Percentiles rank a stretch among this genome's conserved stretches.
These are phyloP conservation scores for Proterorhinus semilunaris DNA, from an alignment of 2,113 vertebrate genomes.

Conservation along the genomic window DNA sequence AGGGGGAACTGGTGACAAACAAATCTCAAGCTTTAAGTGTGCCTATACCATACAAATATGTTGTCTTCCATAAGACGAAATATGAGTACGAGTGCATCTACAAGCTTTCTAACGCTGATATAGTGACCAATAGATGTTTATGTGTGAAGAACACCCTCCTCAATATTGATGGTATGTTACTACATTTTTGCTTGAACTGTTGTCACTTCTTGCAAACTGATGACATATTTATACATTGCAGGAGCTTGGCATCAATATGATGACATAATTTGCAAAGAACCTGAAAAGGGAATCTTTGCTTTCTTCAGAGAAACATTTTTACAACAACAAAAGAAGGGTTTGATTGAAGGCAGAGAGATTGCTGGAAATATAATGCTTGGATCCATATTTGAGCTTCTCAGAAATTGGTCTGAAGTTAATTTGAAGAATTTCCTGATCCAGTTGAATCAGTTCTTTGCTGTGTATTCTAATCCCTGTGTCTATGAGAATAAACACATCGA, in stretches of 20 bases:
- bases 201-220: too few relatives aligned
- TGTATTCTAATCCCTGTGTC: slow-evolving; percentile 62
- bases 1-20: slow-evolving; percentile 67
- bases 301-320: neutral
- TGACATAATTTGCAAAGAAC: slow-evolving; percentile 81
- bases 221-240: slow-evolving; percentile 23
- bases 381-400: slow-evolving; percentile 83
- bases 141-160: slow-evolving; percentile 59
- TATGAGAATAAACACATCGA: neutral
- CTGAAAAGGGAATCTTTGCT: accelerated
- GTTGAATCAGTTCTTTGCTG: slow-evolving; percentile 75
- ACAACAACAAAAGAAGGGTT: slow-evolving; percentile 16
- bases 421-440: slow-evolving; percentile 77
- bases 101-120: slow-evolving; percentile 48
- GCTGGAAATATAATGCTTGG: slow-evolving; percentile 82
- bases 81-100: slow-evolving; percentile 72
- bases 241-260: slow-evolving; percentile 95
- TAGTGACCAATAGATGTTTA: slow-evolving; percentile 64
- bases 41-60: slow-evolving; percentile 86
- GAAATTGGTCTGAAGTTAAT: slow-evolving; percentile 73
- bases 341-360: slow-evolving; percentile 77
- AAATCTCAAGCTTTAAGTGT: neutral
- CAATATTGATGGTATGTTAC: slow-evolving; percentile 63
- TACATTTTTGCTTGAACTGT: neutral
- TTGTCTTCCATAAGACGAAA: slow-evolving; percentile 15